These are phyloP conservation scores for Lasiommata megera DNA, from an alignment of 2,888 invertebrate genomes.

Conservation along the genomic window DNA sequence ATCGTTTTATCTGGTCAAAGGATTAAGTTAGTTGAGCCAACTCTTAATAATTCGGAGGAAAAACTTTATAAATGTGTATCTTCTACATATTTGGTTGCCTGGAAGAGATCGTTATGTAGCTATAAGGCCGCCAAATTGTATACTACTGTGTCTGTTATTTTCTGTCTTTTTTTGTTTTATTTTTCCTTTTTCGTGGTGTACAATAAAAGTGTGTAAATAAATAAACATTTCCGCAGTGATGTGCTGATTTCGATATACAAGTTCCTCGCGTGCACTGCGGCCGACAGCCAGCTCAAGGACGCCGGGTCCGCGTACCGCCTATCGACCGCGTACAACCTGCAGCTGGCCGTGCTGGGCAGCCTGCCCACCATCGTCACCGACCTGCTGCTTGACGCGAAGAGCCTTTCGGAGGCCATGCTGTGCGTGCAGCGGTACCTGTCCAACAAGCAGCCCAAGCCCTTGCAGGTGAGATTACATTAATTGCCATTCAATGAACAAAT, in stretches of 20 bases:
- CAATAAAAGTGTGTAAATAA: no score
- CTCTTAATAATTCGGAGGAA: no score
- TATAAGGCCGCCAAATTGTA: no score
- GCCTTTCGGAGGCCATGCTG: constrained; percentile 62
- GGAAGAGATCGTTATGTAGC: no score
- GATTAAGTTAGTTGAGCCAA: no score
- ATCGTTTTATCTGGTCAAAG: no score
- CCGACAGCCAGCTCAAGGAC: constrained; percentile 82
- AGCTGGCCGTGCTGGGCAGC: constrained; percentile 69
- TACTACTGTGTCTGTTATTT: no score
- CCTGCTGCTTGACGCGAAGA: constrained; percentile 67
- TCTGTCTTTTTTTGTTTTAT: no score
- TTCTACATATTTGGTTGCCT: no score
- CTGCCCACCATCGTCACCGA: constrained; percentile 68
- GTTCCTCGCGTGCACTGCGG: constrained; percentile 75
- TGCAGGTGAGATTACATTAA: constrained; percentile 86
- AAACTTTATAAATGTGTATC: no score
- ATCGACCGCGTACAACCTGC: constrained; percentile 73
- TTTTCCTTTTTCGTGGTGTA: no score
- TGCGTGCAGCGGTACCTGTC: constrained; percentile 79
- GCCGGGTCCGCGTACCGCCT: constrained; percentile 79
- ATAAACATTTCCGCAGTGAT: constrained; percentile 76
- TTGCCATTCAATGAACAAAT: constrained; percentile 81
- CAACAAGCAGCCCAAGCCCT: constrained; percentile 80
- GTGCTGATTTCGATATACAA: constrained; percentile 83